These are phyloP conservation scores for Diprion similis DNA, from an alignment of 1,140 invertebrate genomes.

Conservation along the genomic window DNA sequence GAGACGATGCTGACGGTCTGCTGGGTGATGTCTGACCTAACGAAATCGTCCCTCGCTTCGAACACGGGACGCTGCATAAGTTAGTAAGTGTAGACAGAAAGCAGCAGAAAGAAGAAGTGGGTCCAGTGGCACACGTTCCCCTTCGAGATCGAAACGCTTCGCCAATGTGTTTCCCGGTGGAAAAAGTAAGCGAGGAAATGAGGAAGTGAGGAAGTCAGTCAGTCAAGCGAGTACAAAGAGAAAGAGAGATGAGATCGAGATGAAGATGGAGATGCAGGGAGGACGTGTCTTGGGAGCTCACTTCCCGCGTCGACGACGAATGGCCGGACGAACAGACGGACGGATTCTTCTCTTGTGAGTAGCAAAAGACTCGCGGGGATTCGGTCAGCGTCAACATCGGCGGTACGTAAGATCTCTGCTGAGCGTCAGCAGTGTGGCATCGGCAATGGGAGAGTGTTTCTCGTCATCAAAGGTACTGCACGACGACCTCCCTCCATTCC, in stretches of 20 bases:
- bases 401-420: background rate
- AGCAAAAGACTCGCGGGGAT: background rate
- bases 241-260: too few species aligned
- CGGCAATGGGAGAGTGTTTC: background rate
- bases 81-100: background rate
- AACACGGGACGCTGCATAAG: background rate
- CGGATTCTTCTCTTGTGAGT: too few species aligned
- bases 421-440: too few species aligned
- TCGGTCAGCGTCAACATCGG: background rate
- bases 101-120: background rate
- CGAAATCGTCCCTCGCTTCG: background rate
- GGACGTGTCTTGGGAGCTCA: too few species aligned
- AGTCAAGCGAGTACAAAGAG: too few species aligned
- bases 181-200: background rate
- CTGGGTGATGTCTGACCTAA: background rate
- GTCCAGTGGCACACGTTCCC: background rate
- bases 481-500: too few species aligned
- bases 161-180: background rate
- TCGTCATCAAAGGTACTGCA: background rate
- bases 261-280: too few species aligned
- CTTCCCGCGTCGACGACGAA: too few species aligned
- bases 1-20: background rate
- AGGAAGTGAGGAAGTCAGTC: too few species aligned
- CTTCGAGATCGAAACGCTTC: background rate
- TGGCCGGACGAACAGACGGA: too few species aligned